Evolutionary conservation across 2,888 invertebrate species (phyloP).

Genomic region (Ormia ochracea): DNA sequence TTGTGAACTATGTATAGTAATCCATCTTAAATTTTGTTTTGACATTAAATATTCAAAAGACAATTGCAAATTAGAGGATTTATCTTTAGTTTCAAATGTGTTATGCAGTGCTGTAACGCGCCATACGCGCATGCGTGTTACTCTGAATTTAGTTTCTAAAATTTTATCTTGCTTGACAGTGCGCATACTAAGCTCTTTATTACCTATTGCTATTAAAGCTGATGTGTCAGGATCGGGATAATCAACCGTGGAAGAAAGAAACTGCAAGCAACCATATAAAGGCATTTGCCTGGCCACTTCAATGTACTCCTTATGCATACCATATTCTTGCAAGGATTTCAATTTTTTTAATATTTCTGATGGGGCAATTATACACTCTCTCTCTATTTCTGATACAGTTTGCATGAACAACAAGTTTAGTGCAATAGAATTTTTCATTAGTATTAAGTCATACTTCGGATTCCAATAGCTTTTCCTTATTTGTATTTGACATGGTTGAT

Average conservation of each 20-base stretch:
- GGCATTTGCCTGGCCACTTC: conserved; percentile 89
- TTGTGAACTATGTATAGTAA: conserved; percentile 92
- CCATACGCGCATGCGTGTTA: conserved; percentile 98
- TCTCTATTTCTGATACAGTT: conserved; percentile 89
- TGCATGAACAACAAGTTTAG: conserved; percentile 92
- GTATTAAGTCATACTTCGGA: conserved; percentile 86
- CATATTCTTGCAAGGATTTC: conserved; percentile 83
- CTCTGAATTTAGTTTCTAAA: conserved; percentile 92
- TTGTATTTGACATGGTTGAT: conserved; percentile 87
- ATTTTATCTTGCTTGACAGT: conserved; percentile 80
- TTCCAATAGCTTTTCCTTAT: conserved; percentile 96
- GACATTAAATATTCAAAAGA: conserved; percentile 97
- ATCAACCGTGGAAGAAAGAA: conserved; percentile 85
- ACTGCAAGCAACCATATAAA: conserved; percentile 92
- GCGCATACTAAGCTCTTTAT: conserved; percentile 88
- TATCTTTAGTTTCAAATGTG: conserved; percentile 67
- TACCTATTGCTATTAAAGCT: conserved; percentile 88
- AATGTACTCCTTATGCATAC: conserved; percentile 92
- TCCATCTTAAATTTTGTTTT: conserved; percentile 94
- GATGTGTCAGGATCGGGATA: conserved; percentile 83
- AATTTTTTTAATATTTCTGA: conserved; percentile 84
- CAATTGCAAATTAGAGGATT: conserved; percentile 81
- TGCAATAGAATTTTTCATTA: conserved; percentile 88
- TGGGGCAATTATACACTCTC: conserved; percentile 89
- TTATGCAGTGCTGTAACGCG: conserved; percentile 90